These are phyloP conservation scores for Girardinichthys multiradiatus DNA, from an alignment of 2,113 vertebrate genomes.

Conservation along the genomic window DNA sequence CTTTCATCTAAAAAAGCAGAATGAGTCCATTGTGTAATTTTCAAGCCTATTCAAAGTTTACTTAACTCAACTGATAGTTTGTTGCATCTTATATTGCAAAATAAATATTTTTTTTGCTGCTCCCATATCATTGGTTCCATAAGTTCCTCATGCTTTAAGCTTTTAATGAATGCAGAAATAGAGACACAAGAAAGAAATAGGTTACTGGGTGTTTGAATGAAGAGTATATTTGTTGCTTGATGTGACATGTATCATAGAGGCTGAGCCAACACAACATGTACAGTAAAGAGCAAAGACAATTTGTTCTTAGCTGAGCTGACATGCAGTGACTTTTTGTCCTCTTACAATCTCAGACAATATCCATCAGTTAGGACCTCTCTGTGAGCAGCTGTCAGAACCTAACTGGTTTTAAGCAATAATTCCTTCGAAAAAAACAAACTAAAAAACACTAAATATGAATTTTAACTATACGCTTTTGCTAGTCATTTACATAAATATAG, in stretches of 20 bases:
- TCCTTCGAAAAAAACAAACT: no score
- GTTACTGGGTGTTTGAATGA: conserved; percentile 7
- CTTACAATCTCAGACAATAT: conserved; percentile 15
- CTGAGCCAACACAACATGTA: conserved; percentile 16
- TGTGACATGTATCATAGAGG: conserved; percentile 19
- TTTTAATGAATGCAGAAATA: conserved; percentile 11
- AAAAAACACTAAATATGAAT: not conserved
- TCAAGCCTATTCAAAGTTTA: not conserved
- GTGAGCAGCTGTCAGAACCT: not conserved
- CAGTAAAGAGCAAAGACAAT: conserved; percentile 5
- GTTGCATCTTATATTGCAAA: no score
- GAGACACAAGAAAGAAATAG: conserved; percentile 1
- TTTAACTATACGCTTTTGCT: not conserved
- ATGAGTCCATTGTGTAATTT: not conserved
- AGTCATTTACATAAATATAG: no score
- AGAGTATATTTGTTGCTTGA: not conserved
- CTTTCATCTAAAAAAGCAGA: not conserved
- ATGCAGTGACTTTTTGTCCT: conserved; percentile 23
- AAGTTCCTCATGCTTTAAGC: conserved; percentile 26
- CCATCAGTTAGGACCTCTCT: conserved; percentile 11
- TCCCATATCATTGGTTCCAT: not conserved
- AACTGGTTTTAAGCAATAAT: not conserved
- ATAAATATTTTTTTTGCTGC: not conserved
- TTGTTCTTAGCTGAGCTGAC: conserved; percentile 15
- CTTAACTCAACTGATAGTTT: not conserved